phyloP scores from a whole-genome alignment of 2,888 invertebrate genomes.

The Eulithis testata region DNA sequence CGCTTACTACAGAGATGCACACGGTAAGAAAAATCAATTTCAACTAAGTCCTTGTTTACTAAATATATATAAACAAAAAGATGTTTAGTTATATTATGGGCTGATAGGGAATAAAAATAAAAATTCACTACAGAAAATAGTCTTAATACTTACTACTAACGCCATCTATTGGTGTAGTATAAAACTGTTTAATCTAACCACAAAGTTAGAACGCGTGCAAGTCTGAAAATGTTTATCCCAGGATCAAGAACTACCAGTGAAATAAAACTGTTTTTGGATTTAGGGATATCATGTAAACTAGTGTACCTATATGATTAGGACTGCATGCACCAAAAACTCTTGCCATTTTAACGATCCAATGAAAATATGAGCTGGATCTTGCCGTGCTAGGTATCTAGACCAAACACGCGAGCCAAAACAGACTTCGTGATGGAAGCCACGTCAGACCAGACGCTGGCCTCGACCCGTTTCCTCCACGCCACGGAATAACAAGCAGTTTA shows the following conservation, averaged over 20 bases:
- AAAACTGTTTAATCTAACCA: constrained; percentile 3
- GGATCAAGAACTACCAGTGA: neutral
- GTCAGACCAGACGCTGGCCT: constrained; percentile 46
- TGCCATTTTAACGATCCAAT: neutral
- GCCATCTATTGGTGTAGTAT: constrained; percentile 47
- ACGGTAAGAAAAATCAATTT: constrained; percentile 85
- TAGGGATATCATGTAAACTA: neutral
- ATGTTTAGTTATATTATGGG: no score
- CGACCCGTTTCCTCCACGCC: constrained; percentile 53
- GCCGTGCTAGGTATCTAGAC: neutral
- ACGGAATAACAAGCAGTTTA: constrained; percentile 24
- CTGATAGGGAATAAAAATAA: no score
- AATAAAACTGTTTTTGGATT: neutral
- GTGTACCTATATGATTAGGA: no score
- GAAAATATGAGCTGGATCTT: constrained; percentile 1
- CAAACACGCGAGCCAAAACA: constrained; percentile 12
- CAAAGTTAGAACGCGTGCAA: neutral
- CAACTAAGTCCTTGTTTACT: no score
- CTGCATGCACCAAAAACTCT: neutral
- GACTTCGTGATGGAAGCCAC: constrained; percentile 24
- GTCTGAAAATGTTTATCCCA: no score
- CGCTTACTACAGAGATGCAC: constrained; percentile 97
- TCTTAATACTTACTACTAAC: constrained; percentile 37
- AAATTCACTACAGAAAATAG: neutral
- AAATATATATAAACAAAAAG: no score